Evolutionary conservation across 2,888 invertebrate species (phyloP).

Genomic region (Acanthosepion pharaonis): DNA sequence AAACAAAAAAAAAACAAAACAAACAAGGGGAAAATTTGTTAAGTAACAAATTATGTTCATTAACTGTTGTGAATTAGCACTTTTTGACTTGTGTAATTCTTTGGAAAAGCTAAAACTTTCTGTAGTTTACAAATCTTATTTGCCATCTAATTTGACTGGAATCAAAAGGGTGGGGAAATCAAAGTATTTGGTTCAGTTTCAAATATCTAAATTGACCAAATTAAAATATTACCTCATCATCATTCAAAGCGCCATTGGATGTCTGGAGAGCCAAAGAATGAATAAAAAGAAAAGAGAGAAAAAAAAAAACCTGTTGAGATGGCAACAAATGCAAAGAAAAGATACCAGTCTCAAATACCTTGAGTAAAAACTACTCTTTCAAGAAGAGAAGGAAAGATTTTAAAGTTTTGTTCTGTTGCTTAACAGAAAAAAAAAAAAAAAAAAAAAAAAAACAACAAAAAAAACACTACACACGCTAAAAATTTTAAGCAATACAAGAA

Average conservation of each 20-base stretch:
- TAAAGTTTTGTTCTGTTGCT: no score
- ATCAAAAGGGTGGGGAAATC: neutral
- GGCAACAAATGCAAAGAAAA: neutral
- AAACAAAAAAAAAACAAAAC: no score
- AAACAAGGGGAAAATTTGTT: neutral
- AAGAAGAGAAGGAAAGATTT: no score
- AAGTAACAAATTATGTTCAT: neutral
- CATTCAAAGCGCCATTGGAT: conserved; percentile 46
- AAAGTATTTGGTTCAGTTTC: neutral
- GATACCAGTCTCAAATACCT: no score
- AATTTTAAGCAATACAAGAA: no score
- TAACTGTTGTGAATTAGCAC: no score
- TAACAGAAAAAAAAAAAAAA: no score
- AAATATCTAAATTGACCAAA: conserved; percentile 47
- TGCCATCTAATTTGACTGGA: no score
- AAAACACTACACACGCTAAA: no score
- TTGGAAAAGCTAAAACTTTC: neutral
- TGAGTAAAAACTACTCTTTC: no score
- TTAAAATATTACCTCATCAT: conserved; percentile 24
- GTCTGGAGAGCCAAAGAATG: conserved; percentile 47
- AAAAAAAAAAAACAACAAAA: no score
- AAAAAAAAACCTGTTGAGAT: neutral
- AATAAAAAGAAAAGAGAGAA: neutral
- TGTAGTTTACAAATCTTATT: neutral
- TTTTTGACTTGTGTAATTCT: no score